These are phyloP conservation scores for human DNA, from an alignment of 2,113 vertebrate genomes.

Conservation along the genomic window DNA sequence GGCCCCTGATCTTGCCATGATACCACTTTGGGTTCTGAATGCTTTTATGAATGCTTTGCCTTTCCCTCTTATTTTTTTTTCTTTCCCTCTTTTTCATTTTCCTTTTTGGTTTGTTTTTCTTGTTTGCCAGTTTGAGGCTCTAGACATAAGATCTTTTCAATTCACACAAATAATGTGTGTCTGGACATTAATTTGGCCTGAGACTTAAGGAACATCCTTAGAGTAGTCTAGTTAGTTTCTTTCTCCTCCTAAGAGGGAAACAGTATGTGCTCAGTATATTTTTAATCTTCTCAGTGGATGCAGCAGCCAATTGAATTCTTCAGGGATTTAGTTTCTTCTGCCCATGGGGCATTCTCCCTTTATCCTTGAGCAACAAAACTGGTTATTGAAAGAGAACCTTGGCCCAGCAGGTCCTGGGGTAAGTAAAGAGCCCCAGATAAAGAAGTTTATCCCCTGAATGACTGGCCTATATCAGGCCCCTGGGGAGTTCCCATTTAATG, in stretches of 20 bases:
- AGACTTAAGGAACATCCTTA: constrained; percentile 1
- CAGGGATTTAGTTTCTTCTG: neutral
- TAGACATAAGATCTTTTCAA: constrained; percentile 47
- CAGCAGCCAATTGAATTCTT: neutral
- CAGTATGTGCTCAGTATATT: neutral
- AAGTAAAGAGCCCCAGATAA: neutral
- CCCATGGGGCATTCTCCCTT: neutral
- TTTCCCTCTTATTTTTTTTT: neutral
- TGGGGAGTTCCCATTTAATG: neutral
- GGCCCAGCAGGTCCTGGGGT: neutral
- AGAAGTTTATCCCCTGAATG: neutral
- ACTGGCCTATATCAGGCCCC: neutral
- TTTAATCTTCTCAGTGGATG: constrained; percentile 51
- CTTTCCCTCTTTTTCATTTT: no score
- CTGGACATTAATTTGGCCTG: constrained; percentile 59
- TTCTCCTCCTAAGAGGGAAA: neutral
- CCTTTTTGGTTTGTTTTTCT: neutral
- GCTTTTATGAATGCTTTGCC: neutral
- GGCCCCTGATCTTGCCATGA: neutral
- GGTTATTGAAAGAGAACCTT: neutral
- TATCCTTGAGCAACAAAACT: neutral
- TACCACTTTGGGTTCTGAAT: neutral
- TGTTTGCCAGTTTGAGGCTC: constrained; percentile 24
- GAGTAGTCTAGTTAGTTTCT: constrained; percentile 33
- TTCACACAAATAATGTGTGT: constrained; percentile 31